Evolutionary conservation across 2,888 invertebrate genomes (phyloP).

Genomic region (Syritta pipiens): DNA sequence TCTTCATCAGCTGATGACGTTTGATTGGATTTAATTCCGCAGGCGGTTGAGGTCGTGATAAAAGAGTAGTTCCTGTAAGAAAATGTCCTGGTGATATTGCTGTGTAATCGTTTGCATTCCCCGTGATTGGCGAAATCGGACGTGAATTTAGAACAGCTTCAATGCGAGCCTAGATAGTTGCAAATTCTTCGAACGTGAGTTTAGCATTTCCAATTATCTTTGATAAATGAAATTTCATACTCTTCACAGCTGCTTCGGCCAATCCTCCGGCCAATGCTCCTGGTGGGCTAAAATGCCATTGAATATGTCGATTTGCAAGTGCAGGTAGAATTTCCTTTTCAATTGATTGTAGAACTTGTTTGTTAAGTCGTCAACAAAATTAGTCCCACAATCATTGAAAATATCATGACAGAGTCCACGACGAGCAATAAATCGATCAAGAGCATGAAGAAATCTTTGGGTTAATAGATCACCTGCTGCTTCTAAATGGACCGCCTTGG

Average conservation of each 20-base stretch:
- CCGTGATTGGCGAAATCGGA: neutral
- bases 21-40: conserved; percentile 2
- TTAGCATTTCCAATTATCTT: conserved; percentile 7
- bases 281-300: neutral
- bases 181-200: conserved; percentile 10
- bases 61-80: neutral
- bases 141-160: neutral
- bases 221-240: conserved; percentile 6
- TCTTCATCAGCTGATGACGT: conserved; percentile 1
- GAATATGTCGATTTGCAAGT: neutral
- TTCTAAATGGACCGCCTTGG: no score
- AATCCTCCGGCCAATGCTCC: conserved; percentile 4
- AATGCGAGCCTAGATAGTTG: conserved; percentile 3
- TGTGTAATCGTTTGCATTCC: neutral
- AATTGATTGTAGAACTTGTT: neutral
- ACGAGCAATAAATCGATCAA: neutral
- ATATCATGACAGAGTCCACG: neutral
- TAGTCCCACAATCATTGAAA: neutral
- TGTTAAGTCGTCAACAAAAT: neutral
- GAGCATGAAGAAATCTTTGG: neutral
- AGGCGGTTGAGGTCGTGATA: conserved; percentile 10
- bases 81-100: neutral
- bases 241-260: conserved; percentile 11
- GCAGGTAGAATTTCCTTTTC: neutral
- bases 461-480: no score